These are phyloP conservation scores for Dorcus hopei DNA, from an alignment of 2,888 invertebrate genomes.

Conservation along the genomic window DNA sequence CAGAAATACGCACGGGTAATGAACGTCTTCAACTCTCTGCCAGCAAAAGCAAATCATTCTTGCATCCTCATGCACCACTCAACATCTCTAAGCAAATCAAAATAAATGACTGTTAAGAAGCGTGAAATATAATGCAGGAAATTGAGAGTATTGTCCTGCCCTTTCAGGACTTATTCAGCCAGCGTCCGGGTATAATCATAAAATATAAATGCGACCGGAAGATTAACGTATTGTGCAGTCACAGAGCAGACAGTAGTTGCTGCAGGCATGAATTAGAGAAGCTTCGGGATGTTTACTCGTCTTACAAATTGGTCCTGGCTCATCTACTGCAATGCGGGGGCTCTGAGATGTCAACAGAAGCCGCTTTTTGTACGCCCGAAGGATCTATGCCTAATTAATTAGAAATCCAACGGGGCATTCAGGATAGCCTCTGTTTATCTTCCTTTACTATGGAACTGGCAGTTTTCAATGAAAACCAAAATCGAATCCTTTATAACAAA, in stretches of 20 bases:
- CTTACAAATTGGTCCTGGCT: constrained; percentile 2
- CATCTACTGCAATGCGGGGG: not conserved
- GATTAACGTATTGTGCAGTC: constrained; percentile 25
- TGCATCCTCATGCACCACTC: too few relatives aligned
- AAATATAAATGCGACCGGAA: constrained; percentile 20
- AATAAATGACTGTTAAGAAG: too few relatives aligned
- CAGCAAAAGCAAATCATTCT: too few relatives aligned
- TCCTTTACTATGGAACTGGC: not conserved
- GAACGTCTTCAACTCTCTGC: constrained; percentile 26
- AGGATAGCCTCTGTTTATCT: not conserved
- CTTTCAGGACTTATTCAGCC: constrained; percentile 2
- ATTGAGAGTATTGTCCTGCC: constrained; percentile 41
- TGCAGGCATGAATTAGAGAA: constrained; percentile 10
- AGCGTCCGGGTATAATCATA: constrained; percentile 14
- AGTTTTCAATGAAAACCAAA: constrained; percentile 5
- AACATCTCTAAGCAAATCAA: too few relatives aligned
- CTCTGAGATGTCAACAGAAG: not conserved
- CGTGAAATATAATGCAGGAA: constrained; percentile 32
- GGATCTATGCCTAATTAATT: too few relatives aligned
- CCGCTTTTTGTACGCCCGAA: too few relatives aligned
- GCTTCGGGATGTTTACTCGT: constrained; percentile 3
- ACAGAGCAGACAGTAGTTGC: constrained; percentile 16
- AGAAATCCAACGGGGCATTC: constrained; percentile 4
- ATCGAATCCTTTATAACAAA: too few relatives aligned
- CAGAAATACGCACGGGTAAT: constrained; percentile 28